A percentile compares a stretch with the other conserved stretches of the same genome.
These are phyloP conservation scores for Spongilla lacustris DNA, from an alignment of 37 sponge, comb jelly and placozoan species.

Conservation along the genomic window DNA sequence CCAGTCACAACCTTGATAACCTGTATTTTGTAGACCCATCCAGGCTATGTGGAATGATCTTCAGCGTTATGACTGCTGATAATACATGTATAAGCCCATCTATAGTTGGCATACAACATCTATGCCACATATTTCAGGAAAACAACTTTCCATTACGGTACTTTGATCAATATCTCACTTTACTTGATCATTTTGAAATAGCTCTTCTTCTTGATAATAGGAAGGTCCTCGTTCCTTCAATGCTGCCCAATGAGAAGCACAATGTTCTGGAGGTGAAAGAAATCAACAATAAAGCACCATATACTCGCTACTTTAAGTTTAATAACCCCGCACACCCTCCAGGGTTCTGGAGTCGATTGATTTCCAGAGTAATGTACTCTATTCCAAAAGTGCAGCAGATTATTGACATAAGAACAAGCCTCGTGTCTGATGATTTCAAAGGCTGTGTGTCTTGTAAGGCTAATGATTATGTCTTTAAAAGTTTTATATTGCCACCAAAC, in stretches of 20 bases:
- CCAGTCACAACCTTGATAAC: slow-evolving; percentile 75
- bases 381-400: slow-evolving; percentile 1
- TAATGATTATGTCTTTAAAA: background rate
- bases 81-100: slow-evolving; percentile 79
- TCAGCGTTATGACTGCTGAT: slow-evolving; percentile 73
- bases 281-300: background rate
- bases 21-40: slow-evolving; percentile 88
- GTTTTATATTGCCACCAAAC: background rate
- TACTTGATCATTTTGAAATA: slow-evolving; percentile 88
- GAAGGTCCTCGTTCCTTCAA: slow-evolving; percentile 82
- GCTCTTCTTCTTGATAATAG: slow-evolving; percentile 83
- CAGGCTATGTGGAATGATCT: slow-evolving; percentile 92
- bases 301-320: slow-evolving; percentile 48
- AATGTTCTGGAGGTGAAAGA: slow-evolving; percentile 7
- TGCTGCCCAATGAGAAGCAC: slow-evolving; percentile 54
- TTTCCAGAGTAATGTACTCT: slow-evolving; percentile 62
- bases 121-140: slow-evolving; percentile 67
- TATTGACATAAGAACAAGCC: background rate
- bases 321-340: slow-evolving; percentile 37
- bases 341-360: slow-evolving; percentile 83
- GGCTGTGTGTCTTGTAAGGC: background rate
- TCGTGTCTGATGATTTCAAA: background rate
- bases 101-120: slow-evolving; percentile 75
- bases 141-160: slow-evolving; percentile 75
- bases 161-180: slow-evolving; percentile 76